A percentile compares a stretch with the other conserved stretches of the same genome.
Conservation (phyloP, 2,888 invertebrate genomes). For the Cephus nigrinus region DNA sequence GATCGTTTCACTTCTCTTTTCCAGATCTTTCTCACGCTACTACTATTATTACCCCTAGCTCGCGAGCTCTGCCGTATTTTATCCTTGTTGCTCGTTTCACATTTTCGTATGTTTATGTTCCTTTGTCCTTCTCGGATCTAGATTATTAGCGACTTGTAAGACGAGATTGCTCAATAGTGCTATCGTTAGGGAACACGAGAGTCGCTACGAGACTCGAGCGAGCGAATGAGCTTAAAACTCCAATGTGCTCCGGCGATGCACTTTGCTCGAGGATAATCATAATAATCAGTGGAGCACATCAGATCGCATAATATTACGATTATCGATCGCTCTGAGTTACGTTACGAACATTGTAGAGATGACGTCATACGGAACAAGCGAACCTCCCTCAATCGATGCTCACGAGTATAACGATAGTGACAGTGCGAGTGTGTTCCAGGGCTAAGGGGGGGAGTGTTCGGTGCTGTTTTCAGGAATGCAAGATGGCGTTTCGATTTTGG, state of each 20-base stretch:
- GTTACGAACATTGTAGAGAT: background rate
- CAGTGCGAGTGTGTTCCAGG: background rate
- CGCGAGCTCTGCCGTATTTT: background rate
- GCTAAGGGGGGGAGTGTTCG: background rate
- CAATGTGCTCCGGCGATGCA: background rate
- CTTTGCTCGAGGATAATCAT: background rate
- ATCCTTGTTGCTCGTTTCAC: background rate
- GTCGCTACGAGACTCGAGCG: background rate
- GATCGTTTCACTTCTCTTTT: conserved; percentile 54
- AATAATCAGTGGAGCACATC: background rate
- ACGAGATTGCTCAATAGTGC: background rate
- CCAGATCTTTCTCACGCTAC: conserved; percentile 32
- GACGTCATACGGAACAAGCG: background rate
- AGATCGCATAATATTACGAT: background rate
- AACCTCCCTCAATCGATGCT: background rate
- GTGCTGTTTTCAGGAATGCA: background rate
- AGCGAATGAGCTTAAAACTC: background rate
- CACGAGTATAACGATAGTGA: background rate
- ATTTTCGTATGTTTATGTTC: background rate
- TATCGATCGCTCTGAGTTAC: background rate
- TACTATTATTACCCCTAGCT: conserved; percentile 1
- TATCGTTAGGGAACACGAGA: background rate
- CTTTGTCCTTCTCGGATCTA: background rate
- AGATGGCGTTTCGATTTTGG: background rate
- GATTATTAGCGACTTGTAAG: background rate